Evolutionary conservation across 2,797 vertebrate species (phyloP).

Genomic region (Alexandromys oeconomus): DNA sequence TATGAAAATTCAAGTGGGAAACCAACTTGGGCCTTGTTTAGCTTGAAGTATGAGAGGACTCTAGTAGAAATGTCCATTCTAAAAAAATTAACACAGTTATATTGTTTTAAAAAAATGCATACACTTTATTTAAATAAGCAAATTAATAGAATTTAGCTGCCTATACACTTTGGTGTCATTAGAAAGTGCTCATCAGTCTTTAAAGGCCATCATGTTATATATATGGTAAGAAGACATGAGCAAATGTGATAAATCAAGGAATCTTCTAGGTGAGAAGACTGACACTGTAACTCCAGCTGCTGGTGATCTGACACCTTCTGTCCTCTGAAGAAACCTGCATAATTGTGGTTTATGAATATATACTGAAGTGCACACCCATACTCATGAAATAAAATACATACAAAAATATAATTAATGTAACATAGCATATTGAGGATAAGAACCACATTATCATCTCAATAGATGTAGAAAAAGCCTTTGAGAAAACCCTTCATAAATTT

Average conservation of each 20-base stretch:
- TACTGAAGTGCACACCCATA: not conserved
- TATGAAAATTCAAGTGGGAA: not conserved
- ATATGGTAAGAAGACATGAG: not conserved
- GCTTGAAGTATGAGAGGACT: not conserved
- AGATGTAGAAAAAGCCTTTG: not conserved
- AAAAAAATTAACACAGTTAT: not conserved
- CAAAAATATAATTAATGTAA: not conserved
- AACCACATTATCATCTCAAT: not conserved
- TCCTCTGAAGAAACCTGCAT: not conserved
- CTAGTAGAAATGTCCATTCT: not conserved
- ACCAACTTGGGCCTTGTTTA: not conserved
- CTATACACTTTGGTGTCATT: not conserved
- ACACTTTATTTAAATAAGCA: not conserved
- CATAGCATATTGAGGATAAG: not conserved
- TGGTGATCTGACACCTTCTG: not conserved
- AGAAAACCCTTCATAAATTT: not conserved
- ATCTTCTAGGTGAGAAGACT: not conserved
- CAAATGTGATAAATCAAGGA: not conserved
- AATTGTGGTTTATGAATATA: not conserved
- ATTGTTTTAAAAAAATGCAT: not conserved
- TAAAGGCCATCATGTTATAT: not conserved
- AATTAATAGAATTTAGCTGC: not conserved
- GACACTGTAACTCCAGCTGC: not conserved
- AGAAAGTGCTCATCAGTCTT: not conserved
- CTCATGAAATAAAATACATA: not conserved